Evolutionary conservation across 2,113 vertebrate genomes (phyloP).

Genomic region (Phrynosoma blainvillii): DNA sequence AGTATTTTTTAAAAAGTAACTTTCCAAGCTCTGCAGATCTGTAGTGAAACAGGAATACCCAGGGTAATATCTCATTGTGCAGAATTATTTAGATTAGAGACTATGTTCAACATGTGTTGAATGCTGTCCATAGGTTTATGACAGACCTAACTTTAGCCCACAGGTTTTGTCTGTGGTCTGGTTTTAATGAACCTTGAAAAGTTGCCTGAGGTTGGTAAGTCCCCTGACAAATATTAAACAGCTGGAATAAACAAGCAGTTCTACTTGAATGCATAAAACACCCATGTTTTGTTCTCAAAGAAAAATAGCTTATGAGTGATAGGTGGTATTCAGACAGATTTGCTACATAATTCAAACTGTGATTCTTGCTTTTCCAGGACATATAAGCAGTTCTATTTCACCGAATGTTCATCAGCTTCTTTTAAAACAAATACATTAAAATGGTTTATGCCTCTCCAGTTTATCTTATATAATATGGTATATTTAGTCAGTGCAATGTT

Average conservation of each 20-base stretch:
- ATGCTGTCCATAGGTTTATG: constrained; percentile 58
- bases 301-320: not conserved
- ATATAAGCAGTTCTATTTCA: not conserved
- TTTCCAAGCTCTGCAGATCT: constrained; percentile 24
- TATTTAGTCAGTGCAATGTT: not conserved
- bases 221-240: constrained; percentile 67
- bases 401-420: not conserved
- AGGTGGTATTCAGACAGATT: constrained; percentile 10
- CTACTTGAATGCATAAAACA: constrained; percentile 43
- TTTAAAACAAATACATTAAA: constrained; percentile 2
- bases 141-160: constrained; percentile 66
- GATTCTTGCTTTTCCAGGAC: constrained; percentile 36
- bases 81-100: constrained; percentile 52
- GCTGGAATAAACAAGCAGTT: constrained; percentile 61
- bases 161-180: constrained; percentile 65
- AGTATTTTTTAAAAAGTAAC: not conserved
- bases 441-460: not conserved
- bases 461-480: not conserved
- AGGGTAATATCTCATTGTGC: constrained; percentile 46
- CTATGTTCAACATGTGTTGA: constrained; percentile 52
- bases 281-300: not conserved
- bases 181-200: constrained; percentile 70
- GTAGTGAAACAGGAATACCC: constrained; percentile 44
- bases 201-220: constrained; percentile 54
- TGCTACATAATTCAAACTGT: constrained; percentile 26